Conservation (phyloP, 2,113 vertebrate genomes). For the Coracopsis vasa region DNA sequence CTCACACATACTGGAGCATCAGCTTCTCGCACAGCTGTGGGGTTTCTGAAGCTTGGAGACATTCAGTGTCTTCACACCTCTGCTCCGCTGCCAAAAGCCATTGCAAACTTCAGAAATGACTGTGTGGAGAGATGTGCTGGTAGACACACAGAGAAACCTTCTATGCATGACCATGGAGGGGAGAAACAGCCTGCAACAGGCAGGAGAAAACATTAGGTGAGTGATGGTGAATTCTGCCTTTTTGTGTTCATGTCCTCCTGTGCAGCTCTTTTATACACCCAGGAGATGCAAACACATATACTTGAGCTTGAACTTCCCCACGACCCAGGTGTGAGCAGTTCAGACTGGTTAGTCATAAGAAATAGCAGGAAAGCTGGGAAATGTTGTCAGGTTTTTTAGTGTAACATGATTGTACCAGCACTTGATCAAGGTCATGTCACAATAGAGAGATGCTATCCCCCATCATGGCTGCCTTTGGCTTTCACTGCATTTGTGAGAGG, state of each 20-base stretch:
- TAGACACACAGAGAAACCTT: background rate
- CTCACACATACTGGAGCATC: background rate
- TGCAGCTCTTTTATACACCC: fast-evolving
- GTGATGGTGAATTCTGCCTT: background rate
- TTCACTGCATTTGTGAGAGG: background rate
- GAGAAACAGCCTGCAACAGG: background rate
- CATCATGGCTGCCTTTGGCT: background rate
- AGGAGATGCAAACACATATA: background rate
- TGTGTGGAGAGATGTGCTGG: background rate
- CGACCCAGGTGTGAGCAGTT: background rate
- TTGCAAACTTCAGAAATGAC: background rate
- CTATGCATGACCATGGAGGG: background rate
- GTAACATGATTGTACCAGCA: background rate
- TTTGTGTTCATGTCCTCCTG: background rate
- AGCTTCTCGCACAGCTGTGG: background rate
- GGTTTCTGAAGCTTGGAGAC: background rate
- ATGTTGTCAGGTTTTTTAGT: background rate
- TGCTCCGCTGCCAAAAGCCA: background rate
- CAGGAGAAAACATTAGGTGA: background rate
- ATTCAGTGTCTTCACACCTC: background rate
- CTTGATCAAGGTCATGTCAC: background rate
- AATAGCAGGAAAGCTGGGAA: background rate
- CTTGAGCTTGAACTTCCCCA: background rate
- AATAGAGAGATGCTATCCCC: background rate
- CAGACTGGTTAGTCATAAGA: background rate